Evolutionary conservation across 2,113 vertebrate genomes (phyloP), one percentile per base, ranked within the genome.

Genomic region (Prionailurus viverrinus): DNA sequence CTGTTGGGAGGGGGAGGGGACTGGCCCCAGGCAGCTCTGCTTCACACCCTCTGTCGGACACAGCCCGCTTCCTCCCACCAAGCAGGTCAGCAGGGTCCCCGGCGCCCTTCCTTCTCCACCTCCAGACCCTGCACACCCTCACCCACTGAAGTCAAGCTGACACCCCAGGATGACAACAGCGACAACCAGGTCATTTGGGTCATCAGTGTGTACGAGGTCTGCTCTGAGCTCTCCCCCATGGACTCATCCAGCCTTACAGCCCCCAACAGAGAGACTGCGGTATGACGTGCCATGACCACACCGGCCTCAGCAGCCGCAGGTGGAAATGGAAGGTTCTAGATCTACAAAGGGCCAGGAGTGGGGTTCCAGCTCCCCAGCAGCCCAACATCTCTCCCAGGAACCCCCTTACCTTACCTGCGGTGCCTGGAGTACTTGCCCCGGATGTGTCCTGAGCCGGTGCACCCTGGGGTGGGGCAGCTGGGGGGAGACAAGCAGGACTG

Each of bases 401-500:
- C 5, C 41, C 55, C 89, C 98, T 99, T 99, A 99, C 89, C 98
- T 99, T 99, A 99, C 99, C 99, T 99, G 98, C 99, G 99, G 98
- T 99, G 99, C 96, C 99, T 99, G 96, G 99, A 99, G 97, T 99
- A 99, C 99, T 99, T 99, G 97, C 99, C 99, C 98, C 99, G 99
- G 98, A 99, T 99, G 94, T 99, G 99, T 98, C 99, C 99, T 55
- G 99, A 99, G 99, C 99, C 99, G 1, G 99, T 99, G 98, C 99
- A 99, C 99, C 99, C 99, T 95, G 99, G 99, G 94, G 99, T 99
- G 95, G 99, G 99, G 98, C 99, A 99, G 99, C 99, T 99, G 98
- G 97, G 97, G 98, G 91, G 89, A 98, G 97, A 97, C 61, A 98
- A 98, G 33, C 45, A 91, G 91, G 33, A 73, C 3, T 94, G n/a